Base-by-base conservation (phyloP, 2,797 vertebrate genomes). In the Falco novaeseelandiae region DNA sequence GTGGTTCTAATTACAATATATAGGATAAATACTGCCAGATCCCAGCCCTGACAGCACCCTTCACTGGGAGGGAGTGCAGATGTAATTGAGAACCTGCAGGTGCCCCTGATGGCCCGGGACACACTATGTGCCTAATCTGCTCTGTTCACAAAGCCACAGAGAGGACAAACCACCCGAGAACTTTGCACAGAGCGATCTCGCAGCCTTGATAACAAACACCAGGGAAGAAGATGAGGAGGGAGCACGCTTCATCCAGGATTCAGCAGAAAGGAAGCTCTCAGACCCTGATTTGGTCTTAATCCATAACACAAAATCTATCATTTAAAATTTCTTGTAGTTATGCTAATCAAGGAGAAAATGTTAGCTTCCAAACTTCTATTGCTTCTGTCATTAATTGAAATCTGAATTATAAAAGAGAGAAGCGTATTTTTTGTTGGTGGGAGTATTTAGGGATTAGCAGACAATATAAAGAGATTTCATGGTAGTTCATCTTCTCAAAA, bases 101-200 rank as follows among this genome's bases (percentile, higher is more conserved):
- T 30, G 25, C 2, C 34, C 25, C 12, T 1, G 32, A 2, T 10
- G 12, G 13, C 9, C 54, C 5, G 20, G n/a, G 51, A 22, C 20
- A 30, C 1, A 1, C 29, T 6, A 8, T 1, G 10, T 23, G 32
- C 36, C 63, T 57, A 17, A 30, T 2, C 1, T 0, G 44, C 25
- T 40, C 54, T 42, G 34, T 0, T 25, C 1, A 2, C 3, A 3
- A 12, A 25, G 29, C 12, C 65, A 48, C 32, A 15, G 73, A 22
- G 54, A 67, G 54, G 40, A 52, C 6, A 6, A 44, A 25, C 3
- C 26, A 22, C 4, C 0, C 1, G 34, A 76, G 34, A 10, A 4
- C 5, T n/a, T 9, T 0, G 3, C 26, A 15, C 15, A 18, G 32
- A 22, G 14, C 0, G 0, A 34, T 16, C 11, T 26, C 57, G 26